These are phyloP conservation scores for Cossypha dichroa DNA, from an alignment of 2,797 vertebrate genomes.

Conservation along the genomic window DNA sequence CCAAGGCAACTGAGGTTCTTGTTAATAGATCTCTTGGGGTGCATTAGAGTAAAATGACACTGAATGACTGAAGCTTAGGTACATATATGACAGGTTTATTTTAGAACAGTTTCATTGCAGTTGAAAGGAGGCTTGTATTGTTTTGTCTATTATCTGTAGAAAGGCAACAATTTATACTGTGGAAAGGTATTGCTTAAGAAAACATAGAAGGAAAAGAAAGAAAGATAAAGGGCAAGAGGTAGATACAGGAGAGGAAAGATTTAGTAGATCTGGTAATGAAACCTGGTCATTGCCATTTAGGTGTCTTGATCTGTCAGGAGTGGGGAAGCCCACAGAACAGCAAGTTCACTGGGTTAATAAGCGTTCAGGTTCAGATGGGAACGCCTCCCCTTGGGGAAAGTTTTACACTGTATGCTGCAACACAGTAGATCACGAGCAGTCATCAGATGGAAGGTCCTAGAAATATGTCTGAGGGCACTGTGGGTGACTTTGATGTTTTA, in stretches of 20 bases:
- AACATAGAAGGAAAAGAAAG: neutral
- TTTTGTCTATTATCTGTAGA: neutral
- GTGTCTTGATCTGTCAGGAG: neutral
- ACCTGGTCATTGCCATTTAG: neutral
- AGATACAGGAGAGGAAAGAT: neutral
- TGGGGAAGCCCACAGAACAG: neutral
- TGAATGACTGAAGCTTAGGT: neutral
- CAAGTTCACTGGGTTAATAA: neutral
- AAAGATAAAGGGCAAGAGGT: neutral
- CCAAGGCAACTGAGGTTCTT: neutral
- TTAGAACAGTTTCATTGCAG: neutral
- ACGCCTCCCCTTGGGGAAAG: fast-evolving
- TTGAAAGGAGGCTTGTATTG: neutral
- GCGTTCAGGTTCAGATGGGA: fast-evolving
- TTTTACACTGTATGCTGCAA: neutral
- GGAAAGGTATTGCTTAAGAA: neutral
- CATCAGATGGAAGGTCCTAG: too few species aligned
- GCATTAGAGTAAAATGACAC: neutral
- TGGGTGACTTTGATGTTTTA: neutral
- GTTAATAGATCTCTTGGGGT: neutral
- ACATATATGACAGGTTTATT: neutral
- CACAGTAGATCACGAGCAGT: neutral
- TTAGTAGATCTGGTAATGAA: neutral
- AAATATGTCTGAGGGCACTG: neutral
- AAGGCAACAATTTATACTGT: neutral